These are phyloP conservation scores for Gambusia affinis DNA, from an alignment of 2,113 vertebrate genomes.

Conservation along the genomic window DNA sequence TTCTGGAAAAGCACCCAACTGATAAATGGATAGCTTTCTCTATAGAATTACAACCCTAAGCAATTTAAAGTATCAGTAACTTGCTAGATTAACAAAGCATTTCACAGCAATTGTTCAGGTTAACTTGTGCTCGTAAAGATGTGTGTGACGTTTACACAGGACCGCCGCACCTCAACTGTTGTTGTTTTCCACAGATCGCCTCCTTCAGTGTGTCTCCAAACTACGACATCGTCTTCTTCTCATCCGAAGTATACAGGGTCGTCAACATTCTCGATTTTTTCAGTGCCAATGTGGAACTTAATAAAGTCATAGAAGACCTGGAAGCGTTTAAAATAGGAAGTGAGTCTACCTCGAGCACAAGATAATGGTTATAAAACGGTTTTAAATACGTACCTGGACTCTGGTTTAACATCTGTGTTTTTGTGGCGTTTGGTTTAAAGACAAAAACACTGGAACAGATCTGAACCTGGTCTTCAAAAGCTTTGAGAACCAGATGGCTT, in stretches of 20 bases:
- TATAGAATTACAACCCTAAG: slow-evolving; percentile 59
- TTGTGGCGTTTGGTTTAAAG: slow-evolving; percentile 26
- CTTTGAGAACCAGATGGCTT: slow-evolving; percentile 52
- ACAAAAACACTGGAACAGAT: slow-evolving; percentile 70
- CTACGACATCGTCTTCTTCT: slow-evolving; percentile 78
- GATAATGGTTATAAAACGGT: neutral
- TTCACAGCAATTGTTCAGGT: slow-evolving; percentile 9
- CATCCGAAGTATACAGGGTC: slow-evolving; percentile 49
- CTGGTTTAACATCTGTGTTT: neutral
- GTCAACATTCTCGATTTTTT: slow-evolving; percentile 61
- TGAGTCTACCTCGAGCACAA: slow-evolving; percentile 32
- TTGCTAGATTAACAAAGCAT: slow-evolving; percentile 27
- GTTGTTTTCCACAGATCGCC: slow-evolving; percentile 69
- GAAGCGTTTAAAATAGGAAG: slow-evolving; percentile 16
- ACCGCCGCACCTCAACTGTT: neutral
- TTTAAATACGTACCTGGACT: neutral
- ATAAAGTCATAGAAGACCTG: neutral
- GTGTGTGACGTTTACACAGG: neutral
- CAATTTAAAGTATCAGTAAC: slow-evolving; percentile 33
- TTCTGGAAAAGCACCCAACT: slow-evolving; percentile 33
- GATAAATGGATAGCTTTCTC: slow-evolving; percentile 60
- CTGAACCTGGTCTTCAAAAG: slow-evolving; percentile 54
- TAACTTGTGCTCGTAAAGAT: neutral
- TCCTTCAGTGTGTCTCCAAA: slow-evolving; percentile 73
- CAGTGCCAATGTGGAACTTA: fast-evolving